These are phyloP conservation scores for Candidula unifasciata DNA, from an alignment of 2,888 invertebrate species.

Conservation along the genomic window DNA sequence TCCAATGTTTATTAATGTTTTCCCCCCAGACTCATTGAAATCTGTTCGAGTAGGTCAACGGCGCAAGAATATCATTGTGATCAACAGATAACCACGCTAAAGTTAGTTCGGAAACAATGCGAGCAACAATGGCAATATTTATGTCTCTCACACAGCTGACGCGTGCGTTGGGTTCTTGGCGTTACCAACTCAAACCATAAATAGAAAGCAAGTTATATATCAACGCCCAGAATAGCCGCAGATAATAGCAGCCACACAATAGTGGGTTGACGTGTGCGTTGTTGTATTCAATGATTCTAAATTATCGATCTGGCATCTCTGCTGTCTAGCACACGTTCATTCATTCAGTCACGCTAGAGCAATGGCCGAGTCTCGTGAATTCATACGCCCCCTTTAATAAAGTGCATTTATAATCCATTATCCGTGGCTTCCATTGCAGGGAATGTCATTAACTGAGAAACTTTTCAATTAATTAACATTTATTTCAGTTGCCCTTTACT, in stretches of 20 bases:
- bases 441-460: no score
- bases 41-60: not conserved
- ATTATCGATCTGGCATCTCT: slow-evolving; percentile 1
- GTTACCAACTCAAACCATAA: not conserved
- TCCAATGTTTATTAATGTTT: slow-evolving; percentile 1
- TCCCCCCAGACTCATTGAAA: not conserved
- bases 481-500: no score
- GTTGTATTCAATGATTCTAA: slow-evolving; percentile 20
- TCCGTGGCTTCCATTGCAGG: no score
- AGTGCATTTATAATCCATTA: not conserved
- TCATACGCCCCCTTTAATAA: not conserved
- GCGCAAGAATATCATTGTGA: slow-evolving; percentile 11
- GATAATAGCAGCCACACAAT: slow-evolving; percentile 24
- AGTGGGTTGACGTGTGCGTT: slow-evolving; percentile 11
- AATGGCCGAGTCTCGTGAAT: not conserved
- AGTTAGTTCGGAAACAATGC: not conserved
- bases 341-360: slow-evolving; percentile 22
- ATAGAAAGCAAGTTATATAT: slow-evolving; percentile 32
- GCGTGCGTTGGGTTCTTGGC: not conserved
- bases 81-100: not conserved
- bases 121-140: not conserved
- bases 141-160: not conserved
- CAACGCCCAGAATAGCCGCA: slow-evolving; percentile 23
- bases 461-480: no score
- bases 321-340: not conserved